These are phyloP conservation scores for Drosophila pegasa DNA, from an alignment of 2,888 invertebrate species.

Conservation along the genomic window DNA sequence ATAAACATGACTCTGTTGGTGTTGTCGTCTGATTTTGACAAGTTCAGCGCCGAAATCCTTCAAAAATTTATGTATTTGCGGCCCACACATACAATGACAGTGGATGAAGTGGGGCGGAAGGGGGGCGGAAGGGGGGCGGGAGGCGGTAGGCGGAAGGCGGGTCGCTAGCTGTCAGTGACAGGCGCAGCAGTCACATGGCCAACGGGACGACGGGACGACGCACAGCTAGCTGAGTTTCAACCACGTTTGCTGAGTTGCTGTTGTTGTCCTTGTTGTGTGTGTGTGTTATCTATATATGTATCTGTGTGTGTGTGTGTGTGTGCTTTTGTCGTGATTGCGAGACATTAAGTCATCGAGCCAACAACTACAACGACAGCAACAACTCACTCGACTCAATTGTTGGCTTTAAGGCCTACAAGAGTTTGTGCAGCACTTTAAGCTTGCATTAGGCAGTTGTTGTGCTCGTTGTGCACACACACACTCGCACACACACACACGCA, in stretches of 20 bases:
- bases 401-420: constrained; percentile 66
- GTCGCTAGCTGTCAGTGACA: constrained; percentile 64
- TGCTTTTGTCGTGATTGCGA: constrained; percentile 70
- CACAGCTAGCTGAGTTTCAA: constrained; percentile 36
- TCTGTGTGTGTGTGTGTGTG: constrained; percentile 30
- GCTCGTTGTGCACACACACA: constrained; percentile 1
- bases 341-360: constrained; percentile 75
- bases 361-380: constrained; percentile 22
- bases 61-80: constrained; percentile 77
- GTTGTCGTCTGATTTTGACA: constrained; percentile 82
- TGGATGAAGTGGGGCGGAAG: not conserved
- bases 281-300: constrained; percentile 27
- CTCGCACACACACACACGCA: constrained; percentile 5
- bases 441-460: constrained; percentile 17
- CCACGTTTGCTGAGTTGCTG: constrained; percentile 1
- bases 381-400: constrained; percentile 46
- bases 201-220: constrained; percentile 26
- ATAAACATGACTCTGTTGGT: constrained; percentile 41
- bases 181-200: constrained; percentile 58
- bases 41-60: constrained; percentile 84
- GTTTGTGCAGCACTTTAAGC: constrained; percentile 57
- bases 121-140: not conserved
- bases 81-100: constrained; percentile 33
- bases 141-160: not conserved
- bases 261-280: constrained; percentile 28